Percentiles rank a stretch among this genome's conserved stretches.
phyloP scores from a whole-genome alignment of 2,888 invertebrate species.

The Chymomyza fuscimana region DNA sequence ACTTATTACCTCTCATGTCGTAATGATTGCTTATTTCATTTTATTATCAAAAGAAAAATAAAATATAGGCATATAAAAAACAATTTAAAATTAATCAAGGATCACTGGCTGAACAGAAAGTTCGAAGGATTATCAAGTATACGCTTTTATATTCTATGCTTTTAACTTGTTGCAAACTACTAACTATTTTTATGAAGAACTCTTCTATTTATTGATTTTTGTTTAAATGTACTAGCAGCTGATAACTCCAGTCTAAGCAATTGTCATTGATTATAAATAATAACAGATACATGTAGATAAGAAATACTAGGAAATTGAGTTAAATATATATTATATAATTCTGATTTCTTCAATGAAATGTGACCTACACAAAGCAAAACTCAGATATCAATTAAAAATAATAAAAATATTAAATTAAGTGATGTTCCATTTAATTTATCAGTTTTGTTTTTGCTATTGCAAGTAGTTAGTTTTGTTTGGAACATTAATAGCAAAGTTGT shows the following conservation, averaged over 20 bases:
- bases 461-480: too few relatives aligned
- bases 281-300: background rate
- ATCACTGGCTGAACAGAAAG: too few relatives aligned
- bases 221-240: background rate
- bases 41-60: too few relatives aligned
- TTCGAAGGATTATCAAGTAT: too few relatives aligned
- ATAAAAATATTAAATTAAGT: background rate
- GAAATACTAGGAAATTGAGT: background rate
- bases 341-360: background rate
- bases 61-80: too few relatives aligned
- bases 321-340: background rate
- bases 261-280: background rate
- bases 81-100: too few relatives aligned
- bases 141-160: too few relatives aligned
- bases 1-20: background rate
- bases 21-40: too few relatives aligned
- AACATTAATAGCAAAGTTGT: too few relatives aligned
- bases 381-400: background rate
- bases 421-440: background rate
- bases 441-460: background rate
- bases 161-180: background rate
- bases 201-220: background rate
- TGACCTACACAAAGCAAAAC: background rate
- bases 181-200: background rate
- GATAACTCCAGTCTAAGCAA: background rate